Conservation (phyloP, 1,140 invertebrate genomes). For the Ganaspis sp. region DNA sequence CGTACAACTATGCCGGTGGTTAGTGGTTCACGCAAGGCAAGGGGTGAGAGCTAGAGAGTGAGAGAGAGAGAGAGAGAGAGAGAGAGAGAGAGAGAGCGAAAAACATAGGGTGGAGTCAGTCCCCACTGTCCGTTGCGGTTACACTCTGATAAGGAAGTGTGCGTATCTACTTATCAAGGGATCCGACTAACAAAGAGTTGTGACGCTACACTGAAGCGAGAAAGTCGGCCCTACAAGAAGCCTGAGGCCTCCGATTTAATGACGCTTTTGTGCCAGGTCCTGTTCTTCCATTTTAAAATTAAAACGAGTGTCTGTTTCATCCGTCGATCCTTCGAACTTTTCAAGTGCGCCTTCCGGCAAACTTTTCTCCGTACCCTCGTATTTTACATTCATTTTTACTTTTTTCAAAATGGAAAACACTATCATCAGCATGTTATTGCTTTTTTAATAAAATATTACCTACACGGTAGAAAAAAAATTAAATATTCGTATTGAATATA, state of each 20-base stretch:
- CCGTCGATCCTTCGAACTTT: slow-evolving; percentile 59
- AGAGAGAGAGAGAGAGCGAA: neutral
- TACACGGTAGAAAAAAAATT: too few relatives aligned
- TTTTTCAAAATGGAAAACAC: too few relatives aligned
- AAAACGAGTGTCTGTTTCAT: slow-evolving; percentile 60
- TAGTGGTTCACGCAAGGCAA: slow-evolving; percentile 32
- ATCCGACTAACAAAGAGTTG: slow-evolving; percentile 47
- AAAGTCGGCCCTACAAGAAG: slow-evolving; percentile 44
- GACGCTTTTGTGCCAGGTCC: slow-evolving; percentile 52
- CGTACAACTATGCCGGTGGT: slow-evolving; percentile 30
- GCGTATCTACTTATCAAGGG: slow-evolving; percentile 47
- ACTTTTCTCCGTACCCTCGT: neutral
- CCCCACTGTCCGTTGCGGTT: slow-evolving; percentile 35
- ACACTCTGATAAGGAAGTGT: slow-evolving; percentile 40
- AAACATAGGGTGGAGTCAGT: slow-evolving; percentile 33
- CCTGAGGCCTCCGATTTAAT: slow-evolving; percentile 57
- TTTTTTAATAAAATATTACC: too few relatives aligned
- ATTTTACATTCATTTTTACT: neutral
- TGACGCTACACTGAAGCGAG: slow-evolving; percentile 37
- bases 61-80: neutral
- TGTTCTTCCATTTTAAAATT: slow-evolving; percentile 60
- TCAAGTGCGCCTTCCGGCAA: slow-evolving; percentile 57
- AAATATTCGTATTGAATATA: too few relatives aligned
- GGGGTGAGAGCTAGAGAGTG: slow-evolving; percentile 22
- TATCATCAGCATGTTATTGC: too few relatives aligned